Percentiles rank a stretch among this genome's conserved stretches.
Evolutionary conservation across 2,888 invertebrate species (phyloP).

Genomic region (Megalurothrips usitatus): DNA sequence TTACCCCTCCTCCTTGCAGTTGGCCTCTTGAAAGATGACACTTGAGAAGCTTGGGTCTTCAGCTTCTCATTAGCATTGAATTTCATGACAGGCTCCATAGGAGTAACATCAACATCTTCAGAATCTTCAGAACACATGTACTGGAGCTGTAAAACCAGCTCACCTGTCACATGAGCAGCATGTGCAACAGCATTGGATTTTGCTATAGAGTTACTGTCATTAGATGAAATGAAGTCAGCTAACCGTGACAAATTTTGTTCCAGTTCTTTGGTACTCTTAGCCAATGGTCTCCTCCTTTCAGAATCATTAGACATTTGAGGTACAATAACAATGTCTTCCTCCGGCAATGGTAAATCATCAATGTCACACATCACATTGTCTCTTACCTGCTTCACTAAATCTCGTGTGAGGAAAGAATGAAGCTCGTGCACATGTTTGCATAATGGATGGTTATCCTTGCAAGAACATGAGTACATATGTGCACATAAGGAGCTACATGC

Average conservation of each 20-base stretch:
- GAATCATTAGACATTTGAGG: neutral
- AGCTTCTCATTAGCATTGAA: neutral
- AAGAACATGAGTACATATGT: conserved; percentile 11
- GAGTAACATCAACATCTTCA: neutral
- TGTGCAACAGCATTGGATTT: neutral
- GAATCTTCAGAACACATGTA: neutral
- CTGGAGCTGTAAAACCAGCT: neutral
- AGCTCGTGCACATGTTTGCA: neutral
- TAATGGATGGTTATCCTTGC: neutral
- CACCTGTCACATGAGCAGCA: neutral
- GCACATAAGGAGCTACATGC: neutral
- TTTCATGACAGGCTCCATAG: neutral
- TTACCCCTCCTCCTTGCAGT: no score
- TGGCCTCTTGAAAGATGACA: neutral
- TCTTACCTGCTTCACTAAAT: neutral
- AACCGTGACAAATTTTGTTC: neutral
- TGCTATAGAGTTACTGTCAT: neutral
- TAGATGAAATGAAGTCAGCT: neutral
- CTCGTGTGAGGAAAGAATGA: neutral
- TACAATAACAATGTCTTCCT: neutral
- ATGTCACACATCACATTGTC: neutral
- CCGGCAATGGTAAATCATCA: neutral
- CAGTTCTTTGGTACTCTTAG: neutral
- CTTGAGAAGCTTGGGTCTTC: conserved; percentile 3
- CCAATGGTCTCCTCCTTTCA: neutral